Base-by-base conservation (phyloP, 1,140 invertebrate species). In the Akabosia matsudoensis region DNA sequence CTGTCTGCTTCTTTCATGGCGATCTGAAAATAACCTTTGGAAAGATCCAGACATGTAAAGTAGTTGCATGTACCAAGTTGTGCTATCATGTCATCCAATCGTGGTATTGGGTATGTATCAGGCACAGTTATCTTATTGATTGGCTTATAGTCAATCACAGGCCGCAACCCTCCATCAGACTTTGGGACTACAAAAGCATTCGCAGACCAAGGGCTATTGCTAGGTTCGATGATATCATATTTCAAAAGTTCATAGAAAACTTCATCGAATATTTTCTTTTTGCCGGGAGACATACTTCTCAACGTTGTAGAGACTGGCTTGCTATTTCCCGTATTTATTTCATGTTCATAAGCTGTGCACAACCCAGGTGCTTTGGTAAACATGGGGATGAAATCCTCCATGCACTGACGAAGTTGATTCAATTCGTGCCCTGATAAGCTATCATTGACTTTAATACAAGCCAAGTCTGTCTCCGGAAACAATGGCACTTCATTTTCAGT, bases 121-220 rank as follows among this genome's bases (percentile, higher is more conserved):
- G 83, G 82, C 22, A 82, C 74, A 4, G 85, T 87, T 4, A 82
- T 28, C 0, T 79, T 54, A 78, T 88, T 88, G 0, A 88, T 75
- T 18, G 71, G 52, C 2, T 84, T 78, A 75, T 86, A 88, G 80
- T 88, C 87, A 0, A 86, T 84, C 75, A 83, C 85, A 0, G 83
- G 79, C 31, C 87, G 76, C 79, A 82, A 85, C 7, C 75, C 74
- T 4, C 83, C 84, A 74, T 83, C 79, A 70, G 82, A 80, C 74
- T 88, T 88, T 7, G 79, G 79, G 0, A 85, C 84, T 67, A 88
- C 81, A 75, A 86, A 84, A 1, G 87, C 74, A 24, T 85, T 84
- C 2, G 83, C 85, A 18, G 85, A 82, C 86, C 86, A 88, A 28
- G 84, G 73, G 73, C 83, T 83, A n/a, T 82, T 83, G 0, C 85